Conservation (phyloP, 2,113 vertebrate species). For the Tupaia chinensis region DNA sequence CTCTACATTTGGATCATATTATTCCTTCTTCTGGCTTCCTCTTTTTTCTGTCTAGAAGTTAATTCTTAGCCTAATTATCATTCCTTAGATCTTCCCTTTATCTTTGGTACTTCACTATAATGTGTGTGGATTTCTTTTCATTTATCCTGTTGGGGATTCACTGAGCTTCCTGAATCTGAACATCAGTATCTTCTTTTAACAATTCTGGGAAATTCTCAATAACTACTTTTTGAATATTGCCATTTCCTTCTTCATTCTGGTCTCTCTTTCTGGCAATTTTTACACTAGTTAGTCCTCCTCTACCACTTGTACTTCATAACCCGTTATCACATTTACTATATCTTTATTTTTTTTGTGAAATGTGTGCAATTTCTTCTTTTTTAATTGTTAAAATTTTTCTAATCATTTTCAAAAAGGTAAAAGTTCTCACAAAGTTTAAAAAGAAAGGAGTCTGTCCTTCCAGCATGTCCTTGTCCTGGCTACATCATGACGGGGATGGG, state of each 20-base stretch:
- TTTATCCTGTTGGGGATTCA: background rate
- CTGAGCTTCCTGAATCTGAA: background rate
- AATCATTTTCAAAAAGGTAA: too few species aligned
- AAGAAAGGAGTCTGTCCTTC: too few species aligned
- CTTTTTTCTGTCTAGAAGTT: background rate
- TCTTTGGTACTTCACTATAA: background rate
- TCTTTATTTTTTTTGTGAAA: background rate
- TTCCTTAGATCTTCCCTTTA: background rate
- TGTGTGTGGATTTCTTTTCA: background rate
- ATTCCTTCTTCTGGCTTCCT: background rate
- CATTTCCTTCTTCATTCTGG: background rate
- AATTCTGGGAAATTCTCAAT: background rate
- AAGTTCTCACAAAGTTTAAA: too few species aligned
- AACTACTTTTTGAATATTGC: background rate
- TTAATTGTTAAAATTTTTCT: too few species aligned
- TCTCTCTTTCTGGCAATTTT: background rate
- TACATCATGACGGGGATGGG: too few species aligned
- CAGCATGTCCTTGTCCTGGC: too few species aligned
- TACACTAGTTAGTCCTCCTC: background rate
- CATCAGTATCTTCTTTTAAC: background rate
- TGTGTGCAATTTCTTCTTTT: constrained; percentile 4
- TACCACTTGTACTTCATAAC: background rate
- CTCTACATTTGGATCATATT: background rate
- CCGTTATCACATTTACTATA: background rate
- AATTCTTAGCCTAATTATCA: background rate